phyloP scores from a whole-genome alignment of 2,113 vertebrate species.

The Motacilla tschutschensis region DNA sequence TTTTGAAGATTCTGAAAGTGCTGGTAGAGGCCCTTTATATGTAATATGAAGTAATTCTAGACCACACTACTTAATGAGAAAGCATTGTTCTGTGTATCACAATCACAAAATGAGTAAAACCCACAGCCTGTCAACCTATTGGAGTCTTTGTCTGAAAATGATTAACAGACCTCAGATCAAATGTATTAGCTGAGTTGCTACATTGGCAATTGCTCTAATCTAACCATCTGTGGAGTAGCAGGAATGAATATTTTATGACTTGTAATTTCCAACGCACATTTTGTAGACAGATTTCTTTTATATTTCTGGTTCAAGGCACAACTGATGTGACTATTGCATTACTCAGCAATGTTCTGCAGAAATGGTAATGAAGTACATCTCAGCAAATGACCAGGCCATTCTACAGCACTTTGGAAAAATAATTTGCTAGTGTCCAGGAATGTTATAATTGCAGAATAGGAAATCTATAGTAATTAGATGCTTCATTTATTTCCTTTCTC shows the following conservation, averaged over 20 bases:
- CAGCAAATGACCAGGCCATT: neutral
- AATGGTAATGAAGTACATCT: neutral
- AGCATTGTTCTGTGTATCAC: neutral
- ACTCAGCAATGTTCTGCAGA: neutral
- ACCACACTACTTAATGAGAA: neutral
- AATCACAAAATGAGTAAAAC: neutral
- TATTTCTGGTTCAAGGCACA: neutral
- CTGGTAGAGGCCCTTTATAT: neutral
- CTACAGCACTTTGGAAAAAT: neutral
- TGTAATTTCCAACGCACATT: neutral
- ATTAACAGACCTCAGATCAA: neutral
- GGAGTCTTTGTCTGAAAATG: neutral
- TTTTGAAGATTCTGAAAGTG: neutral
- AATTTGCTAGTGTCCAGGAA: neutral
- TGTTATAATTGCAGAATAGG: neutral
- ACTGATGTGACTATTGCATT: neutral
- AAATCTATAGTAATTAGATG: neutral
- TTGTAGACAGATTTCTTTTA: neutral
- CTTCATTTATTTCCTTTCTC: neutral
- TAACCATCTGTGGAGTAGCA: neutral
- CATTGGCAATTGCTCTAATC: neutral
- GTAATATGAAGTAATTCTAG: neutral
- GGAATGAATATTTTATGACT: neutral
- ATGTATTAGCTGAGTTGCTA: neutral
- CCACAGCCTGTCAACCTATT: accelerated